Evolutionary conservation across 2,113 vertebrate species (phyloP).

Genomic region (Ciconia boyciana): DNA sequence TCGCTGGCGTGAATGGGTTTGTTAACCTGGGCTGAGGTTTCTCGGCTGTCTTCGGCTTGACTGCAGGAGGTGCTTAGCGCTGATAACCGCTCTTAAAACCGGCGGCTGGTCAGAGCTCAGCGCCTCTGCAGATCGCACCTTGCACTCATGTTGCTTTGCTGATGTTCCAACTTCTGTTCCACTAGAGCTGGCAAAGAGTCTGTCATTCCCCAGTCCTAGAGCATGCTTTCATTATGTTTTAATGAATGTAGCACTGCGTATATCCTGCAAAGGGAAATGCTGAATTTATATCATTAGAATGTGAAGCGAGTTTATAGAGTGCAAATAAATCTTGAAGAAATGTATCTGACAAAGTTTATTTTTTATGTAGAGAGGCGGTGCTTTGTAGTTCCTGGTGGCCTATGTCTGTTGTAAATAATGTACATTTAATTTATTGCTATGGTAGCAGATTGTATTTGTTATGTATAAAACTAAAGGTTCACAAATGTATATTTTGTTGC

Average conservation of each 20-base stretch:
- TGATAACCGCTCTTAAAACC: fast-evolving
- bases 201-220: not conserved
- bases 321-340: constrained; percentile 16
- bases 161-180: not conserved
- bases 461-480: constrained; percentile 80
- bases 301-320: constrained; percentile 56
- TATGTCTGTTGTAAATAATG: constrained; percentile 83
- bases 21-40: not conserved
- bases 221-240: constrained; percentile 39
- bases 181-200: not conserved
- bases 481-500: constrained; percentile 88
- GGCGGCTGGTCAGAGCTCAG: not conserved
- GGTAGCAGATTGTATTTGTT: constrained; percentile 80
- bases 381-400: constrained; percentile 72
- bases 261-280: constrained; percentile 8
- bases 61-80: not conserved
- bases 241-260: constrained; percentile 25
- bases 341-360: constrained; percentile 59
- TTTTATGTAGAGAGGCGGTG: constrained; percentile 67
- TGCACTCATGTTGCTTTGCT: not conserved
- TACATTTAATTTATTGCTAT: constrained; percentile 88
- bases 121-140: not conserved
- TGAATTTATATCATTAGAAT: not conserved
- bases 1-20: fast-evolving
- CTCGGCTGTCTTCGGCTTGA: fast-evolving